A percentile compares a stretch with the other conserved stretches of the same genome.
phyloP scores from a whole-genome alignment of 2,113 vertebrate genomes.

The Cyprinus carpio region DNA sequence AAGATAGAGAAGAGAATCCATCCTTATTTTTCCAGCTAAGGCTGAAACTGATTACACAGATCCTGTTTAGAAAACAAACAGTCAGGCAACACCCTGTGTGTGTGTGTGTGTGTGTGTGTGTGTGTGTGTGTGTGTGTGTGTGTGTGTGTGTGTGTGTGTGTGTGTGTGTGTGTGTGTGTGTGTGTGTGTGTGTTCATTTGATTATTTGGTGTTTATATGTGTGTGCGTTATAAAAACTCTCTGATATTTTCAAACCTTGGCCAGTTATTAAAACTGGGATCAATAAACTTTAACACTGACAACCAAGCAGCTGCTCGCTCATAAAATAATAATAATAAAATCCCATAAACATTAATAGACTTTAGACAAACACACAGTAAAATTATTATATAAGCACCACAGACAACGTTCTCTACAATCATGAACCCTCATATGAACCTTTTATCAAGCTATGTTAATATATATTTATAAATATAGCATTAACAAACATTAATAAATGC shows the following conservation, averaged over 20 bases:
- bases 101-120: neutral
- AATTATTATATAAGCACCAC: neutral
- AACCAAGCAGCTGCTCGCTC: neutral
- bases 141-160: too few relatives aligned
- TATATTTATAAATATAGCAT: neutral
- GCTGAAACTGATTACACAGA: constrained; percentile 29
- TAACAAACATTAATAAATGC: neutral
- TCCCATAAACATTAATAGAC: neutral
- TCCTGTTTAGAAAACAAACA: constrained; percentile 66
- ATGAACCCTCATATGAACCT: neutral
- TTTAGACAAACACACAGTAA: neutral
- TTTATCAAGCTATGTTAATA: neutral
- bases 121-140: neutral
- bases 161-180: too few relatives aligned
- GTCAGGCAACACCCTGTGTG: constrained; percentile 30
- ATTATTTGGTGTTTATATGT: neutral
- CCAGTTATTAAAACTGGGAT: neutral
- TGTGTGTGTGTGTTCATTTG: too few relatives aligned
- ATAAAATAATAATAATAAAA: neutral
- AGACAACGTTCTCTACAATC: too few relatives aligned
- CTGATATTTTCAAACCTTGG: neutral
- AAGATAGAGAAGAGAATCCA: neutral
- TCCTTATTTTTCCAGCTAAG: neutral
- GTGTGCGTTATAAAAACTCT: neutral
- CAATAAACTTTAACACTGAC: neutral